phyloP scores from a whole-genome alignment of 2,113 vertebrate species.

The Tor tambroides region DNA sequence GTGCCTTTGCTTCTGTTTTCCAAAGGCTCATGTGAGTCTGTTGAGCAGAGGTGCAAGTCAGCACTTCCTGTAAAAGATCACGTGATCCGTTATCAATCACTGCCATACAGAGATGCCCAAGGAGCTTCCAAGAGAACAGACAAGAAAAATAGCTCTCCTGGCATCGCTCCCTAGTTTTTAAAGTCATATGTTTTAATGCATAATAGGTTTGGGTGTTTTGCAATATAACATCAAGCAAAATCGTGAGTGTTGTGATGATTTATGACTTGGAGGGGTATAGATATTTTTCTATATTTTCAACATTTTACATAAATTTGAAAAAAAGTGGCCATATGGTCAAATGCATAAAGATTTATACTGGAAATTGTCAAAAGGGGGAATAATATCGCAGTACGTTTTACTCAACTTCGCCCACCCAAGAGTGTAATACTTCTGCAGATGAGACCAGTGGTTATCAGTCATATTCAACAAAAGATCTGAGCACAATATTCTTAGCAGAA shows the following conservation, averaged over 20 bases:
- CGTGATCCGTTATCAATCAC: slow-evolving; percentile 39
- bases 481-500: slow-evolving; percentile 18
- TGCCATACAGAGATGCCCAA: neutral
- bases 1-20: neutral
- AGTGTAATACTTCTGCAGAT: slow-evolving; percentile 17
- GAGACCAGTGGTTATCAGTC: neutral
- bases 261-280: neutral
- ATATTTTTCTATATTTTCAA: neutral
- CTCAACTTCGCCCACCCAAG: neutral
- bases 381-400: neutral
- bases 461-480: neutral
- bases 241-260: neutral
- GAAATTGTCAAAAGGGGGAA: neutral
- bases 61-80: slow-evolving; percentile 14
- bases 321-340: neutral
- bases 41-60: slow-evolving; percentile 4
- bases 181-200: neutral
- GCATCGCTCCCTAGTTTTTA: neutral
- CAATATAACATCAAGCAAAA: neutral
- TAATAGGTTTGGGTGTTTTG: neutral
- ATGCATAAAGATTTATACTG: neutral
- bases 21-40: neutral
- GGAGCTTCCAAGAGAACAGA: neutral
- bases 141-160: neutral
- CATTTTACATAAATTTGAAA: neutral